Evolutionary conservation across 2,113 vertebrate genomes (phyloP).

Genomic region (Triplophysa rosa): DNA sequence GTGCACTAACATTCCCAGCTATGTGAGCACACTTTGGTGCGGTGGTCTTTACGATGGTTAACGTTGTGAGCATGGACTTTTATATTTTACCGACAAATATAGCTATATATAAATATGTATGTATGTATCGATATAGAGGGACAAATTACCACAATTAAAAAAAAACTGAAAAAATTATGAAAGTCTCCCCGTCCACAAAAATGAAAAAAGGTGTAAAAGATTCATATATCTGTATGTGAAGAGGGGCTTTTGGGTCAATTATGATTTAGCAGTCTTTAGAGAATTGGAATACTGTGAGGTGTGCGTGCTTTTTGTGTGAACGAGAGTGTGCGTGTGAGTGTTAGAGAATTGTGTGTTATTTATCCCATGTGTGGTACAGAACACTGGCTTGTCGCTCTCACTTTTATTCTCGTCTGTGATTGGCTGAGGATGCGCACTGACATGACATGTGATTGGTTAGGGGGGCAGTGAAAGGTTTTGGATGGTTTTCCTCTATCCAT

Average conservation of each 20-base stretch:
- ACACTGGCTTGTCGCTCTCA: constrained; percentile 78
- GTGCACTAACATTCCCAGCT: constrained; percentile 88
- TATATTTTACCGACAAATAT: constrained; percentile 66
- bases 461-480: constrained; percentile 7
- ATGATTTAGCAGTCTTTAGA: constrained; percentile 84
- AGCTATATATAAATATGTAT: constrained; percentile 50
- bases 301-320: constrained; percentile 52
- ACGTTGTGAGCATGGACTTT: constrained; percentile 84
- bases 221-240: constrained; percentile 50
- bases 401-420: constrained; percentile 65
- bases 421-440: constrained; percentile 42
- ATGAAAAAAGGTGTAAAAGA: constrained; percentile 5
- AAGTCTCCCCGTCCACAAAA: neutral
- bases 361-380: constrained; percentile 88
- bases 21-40: constrained; percentile 84
- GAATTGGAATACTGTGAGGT: constrained; percentile 87
- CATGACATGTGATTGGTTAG: constrained; percentile 39
- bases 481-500: neutral
- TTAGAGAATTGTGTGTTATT: constrained; percentile 84
- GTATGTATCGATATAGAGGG: constrained; percentile 54
- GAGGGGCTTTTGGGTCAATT: constrained; percentile 61
- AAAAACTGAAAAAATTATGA: constrained; percentile 25
- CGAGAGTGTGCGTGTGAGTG: constrained; percentile 51
- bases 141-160: constrained; percentile 36
- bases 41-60: constrained; percentile 81